phyloP scores from a whole-genome alignment of 64 coral and sea anemone genomes.

The Pocillopora damicornis region DNA sequence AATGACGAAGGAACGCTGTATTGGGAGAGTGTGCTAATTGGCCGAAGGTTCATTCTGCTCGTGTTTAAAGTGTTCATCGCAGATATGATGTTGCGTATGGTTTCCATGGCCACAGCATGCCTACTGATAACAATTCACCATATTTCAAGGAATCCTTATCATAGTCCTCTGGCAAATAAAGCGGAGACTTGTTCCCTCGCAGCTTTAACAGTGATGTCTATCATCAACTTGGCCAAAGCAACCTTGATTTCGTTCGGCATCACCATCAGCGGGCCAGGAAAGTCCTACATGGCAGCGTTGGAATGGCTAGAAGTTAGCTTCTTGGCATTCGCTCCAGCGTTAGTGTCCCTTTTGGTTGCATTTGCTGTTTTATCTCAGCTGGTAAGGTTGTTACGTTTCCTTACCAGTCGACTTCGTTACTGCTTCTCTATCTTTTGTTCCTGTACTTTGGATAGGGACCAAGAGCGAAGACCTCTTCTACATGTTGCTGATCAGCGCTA shows the following conservation, averaged over 20 bases:
- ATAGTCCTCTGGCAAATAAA: background rate
- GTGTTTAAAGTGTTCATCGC: conserved; percentile 45
- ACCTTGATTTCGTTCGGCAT: conserved; percentile 13
- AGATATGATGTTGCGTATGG: conserved; percentile 50
- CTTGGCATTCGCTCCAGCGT: background rate
- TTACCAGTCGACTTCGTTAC: too few species aligned
- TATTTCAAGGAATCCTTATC: background rate
- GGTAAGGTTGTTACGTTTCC: background rate
- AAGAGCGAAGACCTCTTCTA: too few species aligned
- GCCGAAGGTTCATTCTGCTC: conserved; percentile 56
- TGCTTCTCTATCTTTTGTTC: too few species aligned
- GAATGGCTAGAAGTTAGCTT: conserved; percentile 1
- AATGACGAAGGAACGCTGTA: conserved; percentile 46
- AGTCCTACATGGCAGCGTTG: background rate
- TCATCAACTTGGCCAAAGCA: conserved; percentile 35
- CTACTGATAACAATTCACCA: conserved; percentile 25
- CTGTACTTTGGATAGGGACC: too few species aligned
- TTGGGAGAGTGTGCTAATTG: conserved; percentile 85
- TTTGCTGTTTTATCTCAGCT: background rate
- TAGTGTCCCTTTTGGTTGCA: background rate
- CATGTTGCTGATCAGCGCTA: too few species aligned
- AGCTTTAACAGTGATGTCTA: background rate
- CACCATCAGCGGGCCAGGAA: background rate
- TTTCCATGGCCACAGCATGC: conserved; percentile 4
- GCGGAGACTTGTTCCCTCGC: background rate